These are phyloP conservation scores for Limonius californicus DNA, from an alignment of 1,140 invertebrate genomes.

Conservation along the genomic window DNA sequence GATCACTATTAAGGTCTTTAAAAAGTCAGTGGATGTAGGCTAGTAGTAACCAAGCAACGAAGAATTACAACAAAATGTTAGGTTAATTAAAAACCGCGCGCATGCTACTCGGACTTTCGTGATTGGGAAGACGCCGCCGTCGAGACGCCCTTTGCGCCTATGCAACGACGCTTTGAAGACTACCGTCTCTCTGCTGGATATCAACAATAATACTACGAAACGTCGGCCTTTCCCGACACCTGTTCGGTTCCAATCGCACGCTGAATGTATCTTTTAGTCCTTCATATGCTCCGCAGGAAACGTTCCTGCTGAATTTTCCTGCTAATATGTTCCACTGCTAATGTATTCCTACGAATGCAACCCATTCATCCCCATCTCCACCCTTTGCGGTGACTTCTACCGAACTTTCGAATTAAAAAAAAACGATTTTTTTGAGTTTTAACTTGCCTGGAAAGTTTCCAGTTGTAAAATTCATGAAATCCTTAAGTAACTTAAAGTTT, in stretches of 20 bases:
- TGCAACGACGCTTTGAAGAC: conserved; percentile 1
- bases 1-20: not conserved
- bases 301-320: not conserved
- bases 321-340: too few species aligned
- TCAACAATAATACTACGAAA: not conserved
- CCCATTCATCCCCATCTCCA: too few species aligned
- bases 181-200: not conserved
- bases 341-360: too few species aligned
- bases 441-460: too few species aligned
- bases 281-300: not conserved
- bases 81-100: not conserved
- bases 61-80: not conserved
- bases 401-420: too few species aligned
- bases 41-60: not conserved
- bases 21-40: not conserved
- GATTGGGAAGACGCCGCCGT: not conserved
- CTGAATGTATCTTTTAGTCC: not conserved
- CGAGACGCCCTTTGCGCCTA: not conserved
- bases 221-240: not conserved
- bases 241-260: conserved; percentile 1
- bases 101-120: not conserved
- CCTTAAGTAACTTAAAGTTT: too few species aligned
- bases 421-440: too few species aligned
- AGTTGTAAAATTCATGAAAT: too few species aligned
- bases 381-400: too few species aligned